phyloP scores from a whole-genome alignment of 2,797 vertebrate genomes.

The Galago senegalensis region DNA sequence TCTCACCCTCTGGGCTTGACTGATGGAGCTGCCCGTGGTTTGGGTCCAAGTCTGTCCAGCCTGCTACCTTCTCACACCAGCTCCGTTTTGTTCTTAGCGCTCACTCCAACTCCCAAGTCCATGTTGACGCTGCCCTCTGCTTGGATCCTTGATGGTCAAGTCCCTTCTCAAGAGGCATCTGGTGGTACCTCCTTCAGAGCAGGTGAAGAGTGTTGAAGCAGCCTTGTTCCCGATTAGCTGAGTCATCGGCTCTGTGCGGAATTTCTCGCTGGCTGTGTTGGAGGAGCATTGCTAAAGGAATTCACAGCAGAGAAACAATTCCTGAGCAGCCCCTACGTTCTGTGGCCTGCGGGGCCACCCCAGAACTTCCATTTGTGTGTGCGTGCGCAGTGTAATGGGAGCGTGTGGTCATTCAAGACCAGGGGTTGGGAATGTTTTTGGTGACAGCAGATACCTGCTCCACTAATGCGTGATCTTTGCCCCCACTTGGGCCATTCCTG shows the following conservation, averaged over 20 bases:
- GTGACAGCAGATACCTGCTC: not conserved
- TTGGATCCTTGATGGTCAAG: not conserved
- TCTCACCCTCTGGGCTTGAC: not conserved
- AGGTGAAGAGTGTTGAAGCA: not conserved
- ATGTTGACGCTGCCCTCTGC: fast-evolving
- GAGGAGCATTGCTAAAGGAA: not conserved
- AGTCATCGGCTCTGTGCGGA: not conserved
- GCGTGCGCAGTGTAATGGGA: fast-evolving
- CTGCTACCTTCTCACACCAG: not conserved
- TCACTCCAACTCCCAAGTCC: not conserved
- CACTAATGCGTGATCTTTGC: not conserved
- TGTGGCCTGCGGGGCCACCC: not conserved
- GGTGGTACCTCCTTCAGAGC: not conserved
- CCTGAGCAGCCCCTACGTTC: not conserved
- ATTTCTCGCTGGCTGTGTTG: not conserved
- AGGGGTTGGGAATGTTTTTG: fast-evolving
- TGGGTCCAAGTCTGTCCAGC: not conserved
- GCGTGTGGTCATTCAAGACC: fast-evolving
- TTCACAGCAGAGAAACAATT: not conserved
- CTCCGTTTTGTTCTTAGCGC: not conserved
- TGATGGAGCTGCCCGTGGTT: not conserved
- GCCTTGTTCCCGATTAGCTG: not conserved
- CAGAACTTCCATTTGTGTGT: fast-evolving
- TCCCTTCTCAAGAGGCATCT: not conserved
- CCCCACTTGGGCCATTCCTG: not conserved